Conservation (phyloP, 2,888 invertebrate genomes). For the Tachina lurida region DNA sequence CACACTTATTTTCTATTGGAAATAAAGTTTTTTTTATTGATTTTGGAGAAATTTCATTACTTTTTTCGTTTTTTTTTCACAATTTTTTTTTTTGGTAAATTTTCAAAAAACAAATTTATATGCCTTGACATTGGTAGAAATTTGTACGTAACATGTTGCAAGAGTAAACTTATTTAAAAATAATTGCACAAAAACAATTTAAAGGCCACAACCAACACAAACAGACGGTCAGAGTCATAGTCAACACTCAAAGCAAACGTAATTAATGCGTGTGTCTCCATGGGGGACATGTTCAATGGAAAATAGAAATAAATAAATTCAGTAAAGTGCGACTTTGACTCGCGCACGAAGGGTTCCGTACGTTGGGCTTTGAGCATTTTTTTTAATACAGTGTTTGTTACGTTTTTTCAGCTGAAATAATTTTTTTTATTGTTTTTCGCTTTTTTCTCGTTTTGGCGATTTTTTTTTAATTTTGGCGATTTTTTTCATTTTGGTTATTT, state of each 20-base stretch:
- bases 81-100: background rate
- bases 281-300: slow-evolving; percentile 13
- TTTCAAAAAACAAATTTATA: background rate
- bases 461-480: too few species aligned
- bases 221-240: slow-evolving; percentile 51
- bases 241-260: slow-evolving; percentile 28
- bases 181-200: slow-evolving; percentile 1
- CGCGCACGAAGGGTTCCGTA: too few species aligned
- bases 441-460: too few species aligned
- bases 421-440: too few species aligned
- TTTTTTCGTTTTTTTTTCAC: background rate
- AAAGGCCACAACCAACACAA: slow-evolving; percentile 28
- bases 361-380: too few species aligned
- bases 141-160: background rate
- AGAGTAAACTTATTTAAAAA: background rate
- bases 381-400: too few species aligned
- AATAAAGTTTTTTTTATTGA: background rate
- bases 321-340: too few species aligned
- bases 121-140: background rate
- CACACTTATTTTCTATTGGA: too few species aligned
- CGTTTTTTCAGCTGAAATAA: too few species aligned
- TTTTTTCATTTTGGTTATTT: too few species aligned
- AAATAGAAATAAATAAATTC: too few species aligned
- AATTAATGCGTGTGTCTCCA: slow-evolving; percentile 56
- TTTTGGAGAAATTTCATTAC: background rate